Evolutionary conservation across 1,140 invertebrate species (phyloP), one percentile per base, ranked within the genome.

Genomic region (Bombus waltoni): DNA sequence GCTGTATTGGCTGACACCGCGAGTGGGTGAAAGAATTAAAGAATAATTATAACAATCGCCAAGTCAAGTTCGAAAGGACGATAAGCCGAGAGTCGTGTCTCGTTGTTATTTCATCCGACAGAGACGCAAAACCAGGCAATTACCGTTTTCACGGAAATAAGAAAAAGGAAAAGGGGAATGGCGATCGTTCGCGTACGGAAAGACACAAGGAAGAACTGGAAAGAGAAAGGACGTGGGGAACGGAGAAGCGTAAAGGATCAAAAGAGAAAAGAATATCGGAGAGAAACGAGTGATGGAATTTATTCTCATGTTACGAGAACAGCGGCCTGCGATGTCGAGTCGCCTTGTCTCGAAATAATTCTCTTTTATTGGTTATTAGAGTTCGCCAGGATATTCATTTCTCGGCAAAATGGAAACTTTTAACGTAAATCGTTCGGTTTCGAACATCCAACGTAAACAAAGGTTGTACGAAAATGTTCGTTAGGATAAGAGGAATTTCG

Each of bases 61-160:
- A 10, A 40, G 28, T 32, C 11, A 8, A 32, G 38, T 32, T 81
- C 5, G 18, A 42, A 6, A 40, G 32, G 13, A 73, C 15, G 28
- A 47, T 57, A 57, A 71, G 47, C 10, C 2, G 10, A 4, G 65
- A 25, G 42, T 5, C 11, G 9, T 18, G 3, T 71, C 66, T 38
- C 66, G 15, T n/a, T 11, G 57, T 28, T 66, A 15, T 59, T 38
- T 75, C 42, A 35, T 42, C 25, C 8, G 40, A 25, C 22, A 9
- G 59, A 53, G 80, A 38, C 38, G 47, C 74, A 71, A 76, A 79
- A 81, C 71, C 87, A 87, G 70, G 85, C 85, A 87, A 83, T 88
- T 87, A 75, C 42, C 62, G 47, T 9, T 68, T 28, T n/a, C 44
- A 35, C 11, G 18, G 66, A 78, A 59, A 73, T 28, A 81, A 80